phyloP scores from a whole-genome alignment of 2,113 vertebrate species.

The Spheniscus mendiculus region DNA sequence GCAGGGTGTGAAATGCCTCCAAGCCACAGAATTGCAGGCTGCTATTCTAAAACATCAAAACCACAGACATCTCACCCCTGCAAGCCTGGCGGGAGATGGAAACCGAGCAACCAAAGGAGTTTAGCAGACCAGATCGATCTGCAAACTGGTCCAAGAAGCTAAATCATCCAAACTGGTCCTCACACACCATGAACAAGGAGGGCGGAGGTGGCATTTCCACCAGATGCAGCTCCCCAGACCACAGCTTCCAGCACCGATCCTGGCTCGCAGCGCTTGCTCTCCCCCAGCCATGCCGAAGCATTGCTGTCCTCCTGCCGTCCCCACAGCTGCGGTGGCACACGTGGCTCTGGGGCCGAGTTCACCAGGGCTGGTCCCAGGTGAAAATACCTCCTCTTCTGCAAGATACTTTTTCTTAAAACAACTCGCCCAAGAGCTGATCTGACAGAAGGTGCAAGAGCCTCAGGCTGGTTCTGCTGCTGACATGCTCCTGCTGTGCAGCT shows the following conservation, averaged over 20 bases:
- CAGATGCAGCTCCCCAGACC: neutral
- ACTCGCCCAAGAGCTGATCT: neutral
- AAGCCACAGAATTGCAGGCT: neutral
- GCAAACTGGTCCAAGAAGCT: neutral
- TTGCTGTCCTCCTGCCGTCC: neutral
- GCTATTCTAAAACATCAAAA: neutral
- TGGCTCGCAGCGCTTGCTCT: fast-evolving
- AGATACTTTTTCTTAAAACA: neutral
- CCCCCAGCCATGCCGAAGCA: neutral
- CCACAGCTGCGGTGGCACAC: fast-evolving
- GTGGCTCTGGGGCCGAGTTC: neutral
- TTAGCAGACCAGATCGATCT: neutral
- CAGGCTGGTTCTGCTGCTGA: neutral
- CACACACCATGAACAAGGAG: neutral
- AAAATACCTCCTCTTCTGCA: neutral
- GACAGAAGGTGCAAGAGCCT: neutral
- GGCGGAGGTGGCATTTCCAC: neutral
- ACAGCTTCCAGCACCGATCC: neutral
- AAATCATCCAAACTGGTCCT: neutral
- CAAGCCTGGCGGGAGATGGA: neutral
- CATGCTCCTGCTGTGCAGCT: fast-evolving
- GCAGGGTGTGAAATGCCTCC: neutral
- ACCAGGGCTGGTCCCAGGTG: neutral
- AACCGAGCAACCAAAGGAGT: neutral
- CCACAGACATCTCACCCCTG: neutral